A percentile compares a stretch with the other conserved stretches of the same genome.
These are phyloP conservation scores for Clivina fossor DNA, from an alignment of 2,888 invertebrate genomes.

Conservation along the genomic window DNA sequence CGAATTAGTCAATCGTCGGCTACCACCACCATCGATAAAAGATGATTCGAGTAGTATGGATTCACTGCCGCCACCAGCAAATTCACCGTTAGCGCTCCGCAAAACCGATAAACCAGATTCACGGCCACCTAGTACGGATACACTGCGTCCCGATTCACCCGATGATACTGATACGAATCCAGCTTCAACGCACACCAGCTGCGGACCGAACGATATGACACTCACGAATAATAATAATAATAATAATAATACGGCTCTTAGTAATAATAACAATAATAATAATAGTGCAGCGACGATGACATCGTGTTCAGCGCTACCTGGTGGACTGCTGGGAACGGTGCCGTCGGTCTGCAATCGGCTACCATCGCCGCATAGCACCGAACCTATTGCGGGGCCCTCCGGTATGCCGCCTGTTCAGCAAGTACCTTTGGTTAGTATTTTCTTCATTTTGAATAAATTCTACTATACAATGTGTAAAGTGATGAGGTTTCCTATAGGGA, in stretches of 20 bases:
- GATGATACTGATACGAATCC: slow-evolving; percentile 35
- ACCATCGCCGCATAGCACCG: slow-evolving; percentile 67
- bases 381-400: slow-evolving; percentile 78
- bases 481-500: too few relatives aligned
- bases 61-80: slow-evolving; percentile 35
- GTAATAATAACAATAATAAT: slow-evolving; percentile 28
- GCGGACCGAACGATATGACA: slow-evolving; percentile 61
- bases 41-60: slow-evolving; percentile 35
- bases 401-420: slow-evolving; percentile 84
- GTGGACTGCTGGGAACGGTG: slow-evolving; percentile 57
- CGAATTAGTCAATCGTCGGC: slow-evolving; percentile 48
- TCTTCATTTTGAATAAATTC: too few relatives aligned
- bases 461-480: too few relatives aligned
- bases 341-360: slow-evolving; percentile 58
- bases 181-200: slow-evolving; percentile 41
- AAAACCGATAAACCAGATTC: slow-evolving; percentile 39
- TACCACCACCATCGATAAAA: slow-evolving; percentile 38
- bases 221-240: slow-evolving; percentile 55
- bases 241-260: slow-evolving; percentile 49
- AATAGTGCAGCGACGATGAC: slow-evolving; percentile 36
- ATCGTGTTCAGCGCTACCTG: slow-evolving; percentile 50
- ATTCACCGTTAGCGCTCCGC: slow-evolving; percentile 39
- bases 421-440: slow-evolving; percentile 84
- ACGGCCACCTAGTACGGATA: slow-evolving; percentile 40
- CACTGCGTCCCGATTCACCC: slow-evolving; percentile 34